These are phyloP conservation scores for Zenarchopterus dispar DNA, from an alignment of 2,797 vertebrate species.

Conservation along the genomic window DNA sequence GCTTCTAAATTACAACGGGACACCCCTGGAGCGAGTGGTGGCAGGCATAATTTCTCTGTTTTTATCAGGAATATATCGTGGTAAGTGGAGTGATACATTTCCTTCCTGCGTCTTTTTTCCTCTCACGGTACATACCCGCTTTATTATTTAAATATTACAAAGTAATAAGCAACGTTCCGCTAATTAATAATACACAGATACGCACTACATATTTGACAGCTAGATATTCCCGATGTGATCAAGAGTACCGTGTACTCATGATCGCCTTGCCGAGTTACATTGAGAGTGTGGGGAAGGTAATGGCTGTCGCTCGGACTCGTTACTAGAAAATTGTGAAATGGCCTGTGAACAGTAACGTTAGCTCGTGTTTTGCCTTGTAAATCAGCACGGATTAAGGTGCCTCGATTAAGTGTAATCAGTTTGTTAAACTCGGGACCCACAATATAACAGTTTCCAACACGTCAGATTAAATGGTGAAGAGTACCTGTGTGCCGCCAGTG, in stretches of 20 bases:
- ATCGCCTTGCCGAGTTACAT: slow-evolving; percentile 53
- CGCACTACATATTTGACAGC: background rate
- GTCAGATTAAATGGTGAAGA: slow-evolving; percentile 54
- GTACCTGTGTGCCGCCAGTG: slow-evolving; percentile 65
- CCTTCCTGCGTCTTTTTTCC: slow-evolving; percentile 82
- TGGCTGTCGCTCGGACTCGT: slow-evolving; percentile 80
- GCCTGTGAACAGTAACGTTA: slow-evolving; percentile 50
- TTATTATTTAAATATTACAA: slow-evolving; percentile 50
- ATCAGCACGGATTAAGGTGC: background rate
- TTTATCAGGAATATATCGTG: slow-evolving; percentile 77
- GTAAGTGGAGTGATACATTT: slow-evolving; percentile 85
- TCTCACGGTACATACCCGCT: slow-evolving; percentile 50
- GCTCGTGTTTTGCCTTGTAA: slow-evolving; percentile 27
- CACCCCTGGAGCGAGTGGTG: slow-evolving; percentile 20
- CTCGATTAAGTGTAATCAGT: background rate
- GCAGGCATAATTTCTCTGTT: slow-evolving; percentile 42
- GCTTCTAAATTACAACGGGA: slow-evolving; percentile 37
- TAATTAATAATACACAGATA: background rate
- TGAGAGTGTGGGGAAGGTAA: slow-evolving; percentile 74
- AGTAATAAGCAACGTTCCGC: slow-evolving; percentile 19
- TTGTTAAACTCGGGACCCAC: slow-evolving; percentile 7
- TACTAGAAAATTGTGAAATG: slow-evolving; percentile 77
- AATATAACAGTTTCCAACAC: slow-evolving; percentile 30
- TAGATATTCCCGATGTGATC: slow-evolving; percentile 17
- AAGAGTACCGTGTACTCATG: slow-evolving; percentile 52